A percentile compares a stretch with the other conserved stretches of the same genome.
Evolutionary conservation across 2,797 vertebrate species (phyloP).

Genomic region (Benthosema pterotum): DNA sequence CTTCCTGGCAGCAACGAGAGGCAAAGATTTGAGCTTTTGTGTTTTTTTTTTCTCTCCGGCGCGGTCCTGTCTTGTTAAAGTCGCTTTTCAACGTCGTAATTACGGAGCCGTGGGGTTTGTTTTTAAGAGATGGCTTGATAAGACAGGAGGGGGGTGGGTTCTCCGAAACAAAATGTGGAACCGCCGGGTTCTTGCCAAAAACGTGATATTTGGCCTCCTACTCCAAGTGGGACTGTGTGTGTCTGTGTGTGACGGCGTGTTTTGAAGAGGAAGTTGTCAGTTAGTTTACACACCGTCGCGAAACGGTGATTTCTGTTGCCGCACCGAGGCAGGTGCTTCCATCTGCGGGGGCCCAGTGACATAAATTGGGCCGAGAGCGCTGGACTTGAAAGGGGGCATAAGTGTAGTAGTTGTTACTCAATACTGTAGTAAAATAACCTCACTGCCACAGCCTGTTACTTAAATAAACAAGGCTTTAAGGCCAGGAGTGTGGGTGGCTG

Average conservation of each 20-base stretch:
- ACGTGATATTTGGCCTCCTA: slow-evolving; percentile 9
- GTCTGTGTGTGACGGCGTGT: slow-evolving; percentile 52
- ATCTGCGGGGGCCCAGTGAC: slow-evolving; percentile 48
- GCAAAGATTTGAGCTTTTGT: slow-evolving; percentile 42
- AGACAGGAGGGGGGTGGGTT: too few relatives aligned
- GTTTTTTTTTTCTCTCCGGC: slow-evolving; percentile 38
- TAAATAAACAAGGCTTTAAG: slow-evolving; percentile 76
- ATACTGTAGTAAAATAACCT: slow-evolving; percentile 79
- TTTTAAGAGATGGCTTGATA: slow-evolving; percentile 51
- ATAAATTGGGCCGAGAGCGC: slow-evolving; percentile 49
- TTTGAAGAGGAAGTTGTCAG: slow-evolving; percentile 58
- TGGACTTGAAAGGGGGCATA: slow-evolving; percentile 71
- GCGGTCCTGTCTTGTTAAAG: slow-evolving; percentile 46
- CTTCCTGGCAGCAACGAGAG: slow-evolving; percentile 43
- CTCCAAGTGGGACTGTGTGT: not conserved
- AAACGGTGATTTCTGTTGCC: slow-evolving; percentile 36
- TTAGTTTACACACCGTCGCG: slow-evolving; percentile 52
- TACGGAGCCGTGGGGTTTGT: slow-evolving; percentile 34
- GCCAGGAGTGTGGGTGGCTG: slow-evolving; percentile 50
- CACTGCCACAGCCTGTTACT: slow-evolving; percentile 78
- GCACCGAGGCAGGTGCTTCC: slow-evolving; percentile 56
- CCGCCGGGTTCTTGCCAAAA: slow-evolving; percentile 14
- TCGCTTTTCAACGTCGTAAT: slow-evolving; percentile 34
- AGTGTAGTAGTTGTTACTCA: slow-evolving; percentile 77
- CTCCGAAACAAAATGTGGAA: slow-evolving; percentile 6